Evolutionary conservation across 2,113 vertebrate genomes (phyloP).

Genomic region (Andinoacara biseriatus): DNA sequence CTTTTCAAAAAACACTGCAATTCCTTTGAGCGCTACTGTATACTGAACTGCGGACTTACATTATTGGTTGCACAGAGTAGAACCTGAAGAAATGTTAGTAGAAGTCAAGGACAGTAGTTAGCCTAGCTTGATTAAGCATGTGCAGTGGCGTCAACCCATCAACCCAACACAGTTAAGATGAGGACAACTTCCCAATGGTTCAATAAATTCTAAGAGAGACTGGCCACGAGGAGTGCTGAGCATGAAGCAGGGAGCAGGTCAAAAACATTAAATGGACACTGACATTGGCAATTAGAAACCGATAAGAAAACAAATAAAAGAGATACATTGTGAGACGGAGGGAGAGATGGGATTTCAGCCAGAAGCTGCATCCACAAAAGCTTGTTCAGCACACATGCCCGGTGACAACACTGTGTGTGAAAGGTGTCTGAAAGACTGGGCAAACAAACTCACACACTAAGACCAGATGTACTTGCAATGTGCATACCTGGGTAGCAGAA

Average conservation of each 20-base stretch:
- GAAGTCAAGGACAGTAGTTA: background rate
- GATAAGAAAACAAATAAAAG: slow-evolving; percentile 34
- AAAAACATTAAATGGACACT: background rate
- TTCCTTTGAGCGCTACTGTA: background rate
- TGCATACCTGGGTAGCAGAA: background rate
- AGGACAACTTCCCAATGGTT: background rate
- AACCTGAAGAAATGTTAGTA: background rate
- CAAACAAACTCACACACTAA: slow-evolving; percentile 15
- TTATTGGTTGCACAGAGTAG: background rate
- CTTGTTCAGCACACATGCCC: background rate
- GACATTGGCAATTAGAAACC: background rate
- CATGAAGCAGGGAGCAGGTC: background rate
- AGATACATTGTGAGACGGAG: background rate
- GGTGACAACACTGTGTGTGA: slow-evolving; percentile 13
- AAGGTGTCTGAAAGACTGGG: slow-evolving; percentile 9
- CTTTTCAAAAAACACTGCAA: too few species aligned
- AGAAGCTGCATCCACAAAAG: background rate
- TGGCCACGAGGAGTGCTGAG: slow-evolving; percentile 1
- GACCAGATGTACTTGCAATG: background rate
- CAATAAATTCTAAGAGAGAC: background rate
- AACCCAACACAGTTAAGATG: background rate
- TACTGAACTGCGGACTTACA: background rate
- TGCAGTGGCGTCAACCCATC: background rate
- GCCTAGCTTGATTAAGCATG: background rate
- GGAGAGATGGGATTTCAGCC: slow-evolving; percentile 15